Percentiles rank a stretch among this genome's conserved stretches.
Evolutionary conservation across 2,888 invertebrate genomes (phyloP).

Genomic region (Phanerotoma sp.): DNA sequence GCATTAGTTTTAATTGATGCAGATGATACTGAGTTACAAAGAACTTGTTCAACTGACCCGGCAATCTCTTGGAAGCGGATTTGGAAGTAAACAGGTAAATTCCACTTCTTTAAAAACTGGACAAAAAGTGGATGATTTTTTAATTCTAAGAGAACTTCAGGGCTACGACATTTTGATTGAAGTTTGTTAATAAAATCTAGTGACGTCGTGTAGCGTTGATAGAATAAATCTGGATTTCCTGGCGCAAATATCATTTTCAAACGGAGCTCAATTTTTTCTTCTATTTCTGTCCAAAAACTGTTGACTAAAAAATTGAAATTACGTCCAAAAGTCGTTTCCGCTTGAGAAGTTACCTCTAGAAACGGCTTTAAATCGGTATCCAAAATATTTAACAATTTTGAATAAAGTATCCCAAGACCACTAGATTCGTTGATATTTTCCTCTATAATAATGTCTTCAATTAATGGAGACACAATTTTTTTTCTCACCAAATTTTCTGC

Average conservation of each 20-base stretch:
- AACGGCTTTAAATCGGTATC: constrained; percentile 65
- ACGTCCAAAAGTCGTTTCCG: constrained; percentile 56
- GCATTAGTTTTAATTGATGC: constrained; percentile 40
- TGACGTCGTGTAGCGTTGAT: constrained; percentile 76
- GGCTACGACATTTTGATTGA: constrained; percentile 65
- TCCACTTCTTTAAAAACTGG: constrained; percentile 84
- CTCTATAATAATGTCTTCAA: constrained; percentile 74
- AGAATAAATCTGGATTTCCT: constrained; percentile 88
- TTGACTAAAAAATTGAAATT: constrained; percentile 80
- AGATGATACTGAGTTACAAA: constrained; percentile 44
- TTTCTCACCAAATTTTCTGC: constrained; percentile 73
- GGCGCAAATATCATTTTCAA: constrained; percentile 86
- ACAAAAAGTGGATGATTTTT: constrained; percentile 71
- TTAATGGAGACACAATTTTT: constrained; percentile 67
- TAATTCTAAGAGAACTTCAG: constrained; percentile 64
- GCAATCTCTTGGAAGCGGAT: constrained; percentile 94
- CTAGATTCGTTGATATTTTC: constrained; percentile 63
- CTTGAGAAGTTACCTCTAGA: constrained; percentile 49
- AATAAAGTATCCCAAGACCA: constrained; percentile 72
- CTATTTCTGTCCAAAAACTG: constrained; percentile 86
- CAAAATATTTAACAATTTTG: constrained; percentile 71
- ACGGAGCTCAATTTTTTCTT: constrained; percentile 77
- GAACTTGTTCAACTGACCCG: constrained; percentile 58
- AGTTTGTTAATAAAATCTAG: constrained; percentile 73
- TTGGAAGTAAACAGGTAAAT: constrained; percentile 95